Conservation (phyloP, 2,113 vertebrate species). For the Nibea albiflora region DNA sequence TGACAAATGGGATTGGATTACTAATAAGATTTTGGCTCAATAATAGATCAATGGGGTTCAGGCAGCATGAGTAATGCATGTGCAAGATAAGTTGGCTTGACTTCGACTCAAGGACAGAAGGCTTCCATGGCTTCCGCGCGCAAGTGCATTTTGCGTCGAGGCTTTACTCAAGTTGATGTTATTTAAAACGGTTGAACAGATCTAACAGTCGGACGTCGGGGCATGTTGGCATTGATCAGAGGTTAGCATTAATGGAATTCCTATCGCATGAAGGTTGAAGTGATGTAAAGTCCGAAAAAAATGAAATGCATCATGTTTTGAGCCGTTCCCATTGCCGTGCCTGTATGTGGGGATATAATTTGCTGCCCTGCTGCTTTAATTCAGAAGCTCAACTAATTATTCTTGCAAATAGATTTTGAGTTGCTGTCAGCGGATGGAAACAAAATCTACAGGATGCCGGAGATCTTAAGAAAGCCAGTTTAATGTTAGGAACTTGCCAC, state of each 20-base stretch:
- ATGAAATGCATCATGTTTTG: not conserved
- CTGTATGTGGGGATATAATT: not conserved
- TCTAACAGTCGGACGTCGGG: not conserved
- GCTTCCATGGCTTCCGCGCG: not conserved
- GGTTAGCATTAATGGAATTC: slow-evolving; percentile 10
- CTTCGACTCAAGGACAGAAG: slow-evolving; percentile 54
- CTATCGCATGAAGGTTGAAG: slow-evolving; percentile 14
- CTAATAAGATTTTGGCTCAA: slow-evolving; percentile 69
- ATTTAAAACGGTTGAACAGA: not conserved
- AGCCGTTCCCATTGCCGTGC: not conserved
- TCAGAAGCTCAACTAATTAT: not conserved
- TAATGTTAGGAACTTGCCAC: not conserved
- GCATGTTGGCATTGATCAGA: slow-evolving; percentile 9
- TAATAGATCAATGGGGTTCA: slow-evolving; percentile 68
- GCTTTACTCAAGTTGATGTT: not conserved
- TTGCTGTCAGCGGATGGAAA: slow-evolving; percentile 5
- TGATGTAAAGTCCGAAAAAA: not conserved
- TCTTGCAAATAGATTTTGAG: slow-evolving; percentile 5
- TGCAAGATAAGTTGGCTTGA: slow-evolving; percentile 28
- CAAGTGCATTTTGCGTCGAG: not conserved
- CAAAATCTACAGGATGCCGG: not conserved
- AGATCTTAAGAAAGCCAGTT: not conserved
- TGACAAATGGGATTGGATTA: slow-evolving; percentile 62
- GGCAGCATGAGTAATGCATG: slow-evolving; percentile 63
- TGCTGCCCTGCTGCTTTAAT: not conserved